Evolutionary conservation across 2,797 vertebrate genomes (phyloP), one percentile per base, ranked within the genome.

Genomic region (Sternotherus odoratus): DNA sequence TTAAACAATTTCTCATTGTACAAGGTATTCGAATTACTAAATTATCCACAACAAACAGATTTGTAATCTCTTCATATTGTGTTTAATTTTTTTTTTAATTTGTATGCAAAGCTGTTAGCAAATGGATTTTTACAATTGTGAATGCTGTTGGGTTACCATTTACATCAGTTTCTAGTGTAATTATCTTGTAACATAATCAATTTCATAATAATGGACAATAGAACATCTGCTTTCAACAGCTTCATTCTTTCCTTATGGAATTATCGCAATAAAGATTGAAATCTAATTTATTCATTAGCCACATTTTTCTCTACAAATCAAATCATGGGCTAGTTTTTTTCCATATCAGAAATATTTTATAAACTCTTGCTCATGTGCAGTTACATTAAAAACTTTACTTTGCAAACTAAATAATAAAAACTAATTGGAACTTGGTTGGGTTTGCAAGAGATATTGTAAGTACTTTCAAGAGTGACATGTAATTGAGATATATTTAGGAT

Each of bases 321-420:
- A 96, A 97, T 96, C 94, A 97, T 74, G 88, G 83, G 90, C 95
- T 97, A 95, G 63, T 72, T 97, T 97, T 97, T 97, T 36, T 94
- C 94, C 93, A 96, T 91, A 95, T 95, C 85, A 49, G 95, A 96
- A 97, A 96, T 96, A 95, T 96, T 95, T 96, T 97, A 97, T 97
- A 97, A 97, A 97, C 96, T 94, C 94, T 97, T 97, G 94, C 94
- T 97, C 94, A 33, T 89, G 92, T 91, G 96, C 96, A 97, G 96
- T 97, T 97, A 95, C 95, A 97, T 96, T 96, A 96, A 91, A 97
- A 95, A 89, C 89, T 94, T 96, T 85, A 89, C 92, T 91, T 93
- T 83, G 89, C 66, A 91, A 97, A 93, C 87, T 94, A 82, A 93
- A 90, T 54, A 69, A 94, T 91, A 91, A 86, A 56, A 33, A 33